Conservation (phyloP, 2,888 invertebrate genomes). For the Cerceris rybyensis region DNA sequence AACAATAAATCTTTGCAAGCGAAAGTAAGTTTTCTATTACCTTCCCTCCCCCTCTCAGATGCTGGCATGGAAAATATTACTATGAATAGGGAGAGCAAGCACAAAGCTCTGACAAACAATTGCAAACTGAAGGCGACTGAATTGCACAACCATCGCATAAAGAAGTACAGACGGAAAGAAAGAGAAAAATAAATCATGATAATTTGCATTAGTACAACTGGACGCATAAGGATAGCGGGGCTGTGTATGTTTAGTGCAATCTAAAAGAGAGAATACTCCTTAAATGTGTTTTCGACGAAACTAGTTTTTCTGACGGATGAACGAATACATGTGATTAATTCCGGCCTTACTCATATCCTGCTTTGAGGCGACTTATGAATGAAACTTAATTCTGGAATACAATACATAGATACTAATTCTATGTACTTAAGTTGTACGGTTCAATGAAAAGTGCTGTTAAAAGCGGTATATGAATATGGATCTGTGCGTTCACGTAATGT, state of each 20-base stretch:
- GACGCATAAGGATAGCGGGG: conserved; percentile 75
- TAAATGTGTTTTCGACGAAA: conserved; percentile 8
- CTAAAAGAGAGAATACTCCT: conserved; percentile 26
- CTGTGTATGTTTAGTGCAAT: conserved; percentile 59
- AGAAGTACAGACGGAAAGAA: conserved; percentile 35
- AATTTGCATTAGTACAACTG: conserved; percentile 76
- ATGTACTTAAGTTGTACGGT: background rate
- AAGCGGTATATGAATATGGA: conserved; percentile 28
- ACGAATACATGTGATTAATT: conserved; percentile 4
- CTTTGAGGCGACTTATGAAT: conserved; percentile 6
- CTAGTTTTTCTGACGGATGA: background rate
- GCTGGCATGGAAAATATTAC: conserved; percentile 84
- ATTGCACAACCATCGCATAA: conserved; percentile 20
- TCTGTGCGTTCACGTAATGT: conserved; percentile 29
- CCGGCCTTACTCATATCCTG: conserved; percentile 10
- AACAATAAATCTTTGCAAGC: conserved; percentile 50
- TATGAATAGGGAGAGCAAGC: conserved; percentile 70
- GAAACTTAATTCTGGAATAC: background rate
- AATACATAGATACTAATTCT: background rate
- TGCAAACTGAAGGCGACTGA: conserved; percentile 26
- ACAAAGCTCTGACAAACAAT: conserved; percentile 58
- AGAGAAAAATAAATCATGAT: conserved; percentile 48
- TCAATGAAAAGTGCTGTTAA: conserved; percentile 11
- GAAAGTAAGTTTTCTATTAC: conserved; percentile 78
- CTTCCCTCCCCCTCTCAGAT: conserved; percentile 85